Conservation (phyloP, 2,797 vertebrate genomes). For the Mus caroli region DNA sequence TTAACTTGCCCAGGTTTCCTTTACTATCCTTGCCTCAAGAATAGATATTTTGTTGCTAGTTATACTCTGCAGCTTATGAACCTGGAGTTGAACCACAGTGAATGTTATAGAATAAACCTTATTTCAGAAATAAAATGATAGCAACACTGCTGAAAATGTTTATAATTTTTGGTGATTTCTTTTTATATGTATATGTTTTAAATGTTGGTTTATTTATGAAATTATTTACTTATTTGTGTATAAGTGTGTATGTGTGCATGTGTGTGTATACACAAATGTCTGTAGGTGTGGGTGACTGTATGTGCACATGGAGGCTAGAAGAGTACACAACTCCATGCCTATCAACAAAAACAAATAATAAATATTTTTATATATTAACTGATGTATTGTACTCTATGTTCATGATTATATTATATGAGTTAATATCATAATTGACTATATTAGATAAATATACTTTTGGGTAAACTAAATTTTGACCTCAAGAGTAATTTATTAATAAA, state of each 20-base stretch:
- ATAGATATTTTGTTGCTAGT: not conserved
- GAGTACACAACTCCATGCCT: not conserved
- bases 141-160: not conserved
- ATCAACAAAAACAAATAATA: not conserved
- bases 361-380: not conserved
- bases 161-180: not conserved
- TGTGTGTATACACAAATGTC: not conserved
- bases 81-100: not conserved
- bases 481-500: slow-evolving; percentile 42
- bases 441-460: not conserved
- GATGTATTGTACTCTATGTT: not conserved
- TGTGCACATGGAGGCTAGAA: too few relatives aligned
- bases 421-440: not conserved
- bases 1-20: not conserved
- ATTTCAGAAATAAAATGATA: not conserved
- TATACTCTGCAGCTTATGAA: not conserved
- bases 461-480: not conserved
- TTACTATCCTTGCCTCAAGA: not conserved
- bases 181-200: not conserved
- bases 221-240: not conserved
- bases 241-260: not conserved
- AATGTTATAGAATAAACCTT: not conserved
- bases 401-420: not conserved
- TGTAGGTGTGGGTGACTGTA: not conserved
- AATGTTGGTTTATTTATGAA: not conserved